These are phyloP conservation scores for Clunio marinus DNA, from an alignment of 2,888 invertebrate species.

Conservation along the genomic window DNA sequence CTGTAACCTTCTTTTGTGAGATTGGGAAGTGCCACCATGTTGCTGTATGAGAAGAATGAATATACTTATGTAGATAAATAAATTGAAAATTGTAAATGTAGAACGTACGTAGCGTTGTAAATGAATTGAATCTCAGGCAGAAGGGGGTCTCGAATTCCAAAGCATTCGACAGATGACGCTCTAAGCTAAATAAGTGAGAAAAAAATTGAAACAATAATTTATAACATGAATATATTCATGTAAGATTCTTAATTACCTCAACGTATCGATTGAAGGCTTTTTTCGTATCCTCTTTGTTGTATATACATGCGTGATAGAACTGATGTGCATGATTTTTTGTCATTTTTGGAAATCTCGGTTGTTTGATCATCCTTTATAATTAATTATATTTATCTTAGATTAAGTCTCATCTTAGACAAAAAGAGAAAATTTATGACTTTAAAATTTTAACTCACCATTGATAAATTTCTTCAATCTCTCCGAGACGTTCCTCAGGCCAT, in stretches of 20 bases:
- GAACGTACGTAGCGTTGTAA: conserved; percentile 59
- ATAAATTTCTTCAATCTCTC: conserved; percentile 41
- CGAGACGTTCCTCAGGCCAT: conserved; percentile 40
- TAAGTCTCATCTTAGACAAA: background rate
- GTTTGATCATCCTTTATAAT: conserved; percentile 57
- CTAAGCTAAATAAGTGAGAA: conserved; percentile 51
- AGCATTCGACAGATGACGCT: conserved; percentile 57
- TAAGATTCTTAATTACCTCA: too few species aligned
- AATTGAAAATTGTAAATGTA: background rate
- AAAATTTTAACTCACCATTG: conserved; percentile 41
- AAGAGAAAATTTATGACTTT: background rate
- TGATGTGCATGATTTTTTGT: conserved; percentile 61
- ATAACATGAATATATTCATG: too few species aligned
- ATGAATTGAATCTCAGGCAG: conserved; percentile 54
- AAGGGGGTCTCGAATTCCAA: conserved; percentile 57
- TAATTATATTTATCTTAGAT: conserved; percentile 30
- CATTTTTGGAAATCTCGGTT: conserved; percentile 57
- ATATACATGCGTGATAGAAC: conserved; percentile 60
- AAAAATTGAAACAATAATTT: too few species aligned
- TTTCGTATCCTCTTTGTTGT: conserved; percentile 52
- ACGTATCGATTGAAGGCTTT: conserved; percentile 45
- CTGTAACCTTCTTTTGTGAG: conserved; percentile 60
- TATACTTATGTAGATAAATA: conserved; percentile 12
- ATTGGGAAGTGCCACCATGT: conserved; percentile 60
- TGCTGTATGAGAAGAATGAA: conserved; percentile 49